A percentile compares a stretch with the other conserved stretches of the same genome.
These are phyloP conservation scores for Acipenser transmontanus DNA, from an alignment of 2,797 vertebrate species.

Conservation along the genomic window DNA sequence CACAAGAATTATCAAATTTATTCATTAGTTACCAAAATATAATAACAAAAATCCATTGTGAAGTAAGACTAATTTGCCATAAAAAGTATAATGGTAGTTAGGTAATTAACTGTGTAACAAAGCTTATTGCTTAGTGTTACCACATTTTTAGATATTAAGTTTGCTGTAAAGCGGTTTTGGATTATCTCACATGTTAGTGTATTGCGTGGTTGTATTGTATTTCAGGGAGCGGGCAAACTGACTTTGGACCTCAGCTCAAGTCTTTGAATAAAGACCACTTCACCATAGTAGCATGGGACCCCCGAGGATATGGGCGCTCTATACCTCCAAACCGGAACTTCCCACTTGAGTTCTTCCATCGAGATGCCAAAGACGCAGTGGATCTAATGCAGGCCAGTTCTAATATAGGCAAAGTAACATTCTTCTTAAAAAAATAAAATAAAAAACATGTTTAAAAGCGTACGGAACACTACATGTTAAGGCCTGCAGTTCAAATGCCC, in stretches of 20 bases:
- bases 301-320: constrained; percentile 79
- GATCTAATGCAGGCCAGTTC: constrained; percentile 78
- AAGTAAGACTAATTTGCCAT: too few species aligned
- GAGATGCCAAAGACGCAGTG: constrained; percentile 81
- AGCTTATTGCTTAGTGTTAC: too few species aligned
- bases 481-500: background rate
- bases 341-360: constrained; percentile 78
- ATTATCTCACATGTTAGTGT: background rate
- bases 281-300: constrained; percentile 80
- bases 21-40: too few species aligned
- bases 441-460: background rate
- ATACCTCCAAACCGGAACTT: constrained; percentile 80
- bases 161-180: too few species aligned
- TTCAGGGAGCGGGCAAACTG: constrained; percentile 72
- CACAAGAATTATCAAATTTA: too few species aligned
- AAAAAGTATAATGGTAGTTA: too few species aligned
- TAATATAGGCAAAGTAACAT: background rate
- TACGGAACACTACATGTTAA: background rate
- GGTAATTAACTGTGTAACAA: too few species aligned
- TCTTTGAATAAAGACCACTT: constrained; percentile 68
- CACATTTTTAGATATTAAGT: too few species aligned
- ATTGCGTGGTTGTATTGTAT: constrained; percentile 12
- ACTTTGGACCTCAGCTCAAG: constrained; percentile 81
- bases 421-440: background rate
- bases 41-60: too few species aligned